Percentiles rank a stretch among this genome's conserved stretches.
Evolutionary conservation across 2,113 vertebrate species (phyloP).

Genomic region (Cyprinodon tularosa): DNA sequence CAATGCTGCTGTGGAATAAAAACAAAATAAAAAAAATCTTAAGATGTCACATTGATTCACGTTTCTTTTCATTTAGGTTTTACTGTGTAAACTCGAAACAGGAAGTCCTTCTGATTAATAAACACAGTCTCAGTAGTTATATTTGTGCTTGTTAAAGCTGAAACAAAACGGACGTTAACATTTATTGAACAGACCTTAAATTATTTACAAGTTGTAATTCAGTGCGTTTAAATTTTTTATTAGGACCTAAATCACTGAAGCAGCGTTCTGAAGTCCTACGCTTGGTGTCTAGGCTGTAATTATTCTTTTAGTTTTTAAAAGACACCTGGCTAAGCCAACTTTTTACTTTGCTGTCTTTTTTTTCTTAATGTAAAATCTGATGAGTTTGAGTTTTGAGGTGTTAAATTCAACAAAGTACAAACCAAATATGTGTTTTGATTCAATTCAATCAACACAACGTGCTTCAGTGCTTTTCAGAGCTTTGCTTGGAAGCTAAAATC

Average conservation of each 20-base stretch:
- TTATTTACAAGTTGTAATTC: not conserved
- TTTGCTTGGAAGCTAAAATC: constrained; percentile 7
- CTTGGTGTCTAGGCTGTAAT: not conserved
- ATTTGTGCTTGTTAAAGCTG: not conserved
- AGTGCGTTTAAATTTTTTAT: not conserved
- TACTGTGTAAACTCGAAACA: no score
- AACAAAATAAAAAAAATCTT: not conserved
- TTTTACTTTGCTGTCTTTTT: not conserved
- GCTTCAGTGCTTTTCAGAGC: constrained; percentile 6
- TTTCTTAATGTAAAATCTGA: constrained; percentile 6
- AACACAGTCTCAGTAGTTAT: not conserved
- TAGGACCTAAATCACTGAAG: not conserved
- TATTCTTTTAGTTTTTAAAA: not conserved
- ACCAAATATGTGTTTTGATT: constrained; percentile 40
- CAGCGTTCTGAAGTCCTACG: not conserved
- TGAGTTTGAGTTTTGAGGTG: constrained; percentile 5
- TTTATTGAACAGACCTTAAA: not conserved
- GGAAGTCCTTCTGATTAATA: not conserved
- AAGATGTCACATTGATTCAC: not conserved
- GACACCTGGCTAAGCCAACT: not conserved
- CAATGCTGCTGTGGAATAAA: not conserved
- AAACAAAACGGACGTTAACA: not conserved
- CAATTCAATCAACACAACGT: not conserved
- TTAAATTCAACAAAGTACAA: constrained; percentile 12
- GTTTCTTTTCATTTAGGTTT: not conserved